Evolutionary conservation across 2,888 invertebrate species (phyloP).

Genomic region (Hirtodrosophila alboralis): DNA sequence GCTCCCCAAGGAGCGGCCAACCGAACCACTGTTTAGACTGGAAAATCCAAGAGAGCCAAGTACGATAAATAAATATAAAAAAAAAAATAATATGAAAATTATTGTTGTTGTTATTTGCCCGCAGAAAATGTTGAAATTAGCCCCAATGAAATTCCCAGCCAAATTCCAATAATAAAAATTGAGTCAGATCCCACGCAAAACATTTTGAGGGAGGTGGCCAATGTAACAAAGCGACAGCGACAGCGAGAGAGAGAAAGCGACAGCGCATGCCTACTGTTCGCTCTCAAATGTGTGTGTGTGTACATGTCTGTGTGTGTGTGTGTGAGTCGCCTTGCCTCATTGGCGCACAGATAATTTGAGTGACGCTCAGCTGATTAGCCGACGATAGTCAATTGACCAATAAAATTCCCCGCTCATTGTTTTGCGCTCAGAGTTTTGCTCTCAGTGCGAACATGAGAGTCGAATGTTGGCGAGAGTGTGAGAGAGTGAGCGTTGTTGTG

Average conservation of each 20-base stretch:
- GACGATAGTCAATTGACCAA: constrained; percentile 33
- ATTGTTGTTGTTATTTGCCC: no score
- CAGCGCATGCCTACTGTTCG: background rate
- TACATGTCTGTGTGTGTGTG: constrained; percentile 10
- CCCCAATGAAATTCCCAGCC: constrained; percentile 25
- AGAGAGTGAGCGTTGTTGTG: background rate
- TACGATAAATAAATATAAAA: constrained; percentile 1
- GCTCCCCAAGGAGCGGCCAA: constrained; percentile 5
- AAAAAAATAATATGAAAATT: no score
- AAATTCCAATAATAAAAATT: constrained; percentile 24
- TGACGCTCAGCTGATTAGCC: constrained; percentile 26
- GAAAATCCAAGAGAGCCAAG: constrained; percentile 10
- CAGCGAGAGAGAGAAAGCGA: background rate
- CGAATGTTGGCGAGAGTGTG: constrained; percentile 1
- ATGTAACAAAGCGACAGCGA: background rate
- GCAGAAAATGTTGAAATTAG: constrained; percentile 10
- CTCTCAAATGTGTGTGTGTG: background rate
- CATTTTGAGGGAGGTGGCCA: constrained; percentile 13
- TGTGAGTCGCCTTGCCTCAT: constrained; percentile 24
- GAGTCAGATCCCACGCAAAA: constrained; percentile 22
- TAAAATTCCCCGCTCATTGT: no score
- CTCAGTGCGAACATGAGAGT: constrained; percentile 11
- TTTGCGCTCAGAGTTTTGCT: constrained; percentile 38
- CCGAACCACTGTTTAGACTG: no score
- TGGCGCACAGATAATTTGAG: constrained; percentile 26